Base-by-base conservation (phyloP, 2,888 invertebrate genomes). In the Trichogramma dendrolimi region DNA sequence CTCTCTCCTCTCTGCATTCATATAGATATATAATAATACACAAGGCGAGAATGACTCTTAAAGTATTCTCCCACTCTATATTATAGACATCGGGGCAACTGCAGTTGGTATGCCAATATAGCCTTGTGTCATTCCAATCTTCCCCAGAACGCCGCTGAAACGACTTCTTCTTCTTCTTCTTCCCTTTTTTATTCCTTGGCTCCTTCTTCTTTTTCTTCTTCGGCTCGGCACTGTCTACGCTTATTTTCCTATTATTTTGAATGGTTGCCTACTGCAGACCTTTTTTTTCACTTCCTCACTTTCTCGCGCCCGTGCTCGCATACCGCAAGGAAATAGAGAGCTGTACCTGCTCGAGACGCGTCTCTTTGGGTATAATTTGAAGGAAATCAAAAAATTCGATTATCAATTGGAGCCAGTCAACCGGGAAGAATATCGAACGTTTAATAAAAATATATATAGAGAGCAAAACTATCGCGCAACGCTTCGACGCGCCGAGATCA, bases 101-200 rank as follows among this genome's bases (percentile, higher is more conserved):
- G 47, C 42, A 27, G 39, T 39, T 69, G 78, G 78, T 78, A 78
- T 78, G 78, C 76, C 78, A 78, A 77, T 78, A 78, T 77, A 76
- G 70, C 71, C 71, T 72, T 73, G 55, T 72, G 70, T 73, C 71
- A 71, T 71, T 71, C 71, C 69, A 69, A 66, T 66, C 68, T 64
- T 67, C 63, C 63, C 65, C 66, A 65, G 59, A 64, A 54, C 11
- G 6, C 51, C n/a, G 44, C 50, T 56, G 50, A 61, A 60, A 60
- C 63, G 63, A 52, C 61, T 58, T 60, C 51, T 5, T 10, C 58
- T 27, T 14, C 48, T 40, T 42, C 43, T 38, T 51, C 6, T 39
- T 51, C 51, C 11, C 10, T 10, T 5, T 39, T 27, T 54, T 54
- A 39, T 38, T 44, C 8, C n/a, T 11, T 44, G 11, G 27, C 27